A percentile compares a stretch with the other conserved stretches of the same genome.
These are phyloP conservation scores for Heteromurus nitidus DNA, from an alignment of 2,888 invertebrate genomes.

Conservation along the genomic window DNA sequence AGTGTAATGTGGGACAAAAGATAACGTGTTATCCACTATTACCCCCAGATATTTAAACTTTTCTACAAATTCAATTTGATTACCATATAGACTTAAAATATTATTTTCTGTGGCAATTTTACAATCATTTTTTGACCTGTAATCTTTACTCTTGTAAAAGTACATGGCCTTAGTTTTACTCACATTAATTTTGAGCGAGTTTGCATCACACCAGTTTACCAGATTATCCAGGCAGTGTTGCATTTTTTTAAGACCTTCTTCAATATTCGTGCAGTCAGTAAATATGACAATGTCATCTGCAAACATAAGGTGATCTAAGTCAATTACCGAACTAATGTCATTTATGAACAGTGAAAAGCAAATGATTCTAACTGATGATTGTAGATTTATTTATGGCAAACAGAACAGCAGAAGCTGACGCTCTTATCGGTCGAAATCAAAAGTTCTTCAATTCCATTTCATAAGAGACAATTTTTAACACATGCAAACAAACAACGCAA, in stretches of 20 bases:
- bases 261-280: not conserved
- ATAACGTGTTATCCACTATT: slow-evolving; percentile 7
- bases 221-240: not conserved
- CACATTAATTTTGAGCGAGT: slow-evolving; percentile 38
- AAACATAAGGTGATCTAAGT: not conserved
- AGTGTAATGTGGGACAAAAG: slow-evolving; percentile 7
- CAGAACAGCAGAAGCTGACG: too few species aligned
- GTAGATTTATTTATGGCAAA: too few species aligned
- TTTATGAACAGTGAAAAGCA: too few species aligned
- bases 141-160: slow-evolving; percentile 10
- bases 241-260: not conserved
- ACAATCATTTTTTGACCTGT: not conserved
- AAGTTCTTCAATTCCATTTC: too few species aligned
- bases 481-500: too few species aligned
- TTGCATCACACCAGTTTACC: slow-evolving; percentile 23
- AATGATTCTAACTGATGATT: too few species aligned
- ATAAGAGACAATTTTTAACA: too few species aligned
- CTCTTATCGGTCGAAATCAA: too few species aligned
- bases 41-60: slow-evolving; percentile 48
- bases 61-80: slow-evolving; percentile 9
- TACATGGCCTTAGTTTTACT: slow-evolving; percentile 40
- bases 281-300: slow-evolving; percentile 39
- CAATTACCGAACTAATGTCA: too few species aligned
- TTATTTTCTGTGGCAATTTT: too few species aligned
- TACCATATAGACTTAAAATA: not conserved